Conservation (phyloP, 2,797 vertebrate genomes). For the Hypotaenidia philippensis region DNA sequence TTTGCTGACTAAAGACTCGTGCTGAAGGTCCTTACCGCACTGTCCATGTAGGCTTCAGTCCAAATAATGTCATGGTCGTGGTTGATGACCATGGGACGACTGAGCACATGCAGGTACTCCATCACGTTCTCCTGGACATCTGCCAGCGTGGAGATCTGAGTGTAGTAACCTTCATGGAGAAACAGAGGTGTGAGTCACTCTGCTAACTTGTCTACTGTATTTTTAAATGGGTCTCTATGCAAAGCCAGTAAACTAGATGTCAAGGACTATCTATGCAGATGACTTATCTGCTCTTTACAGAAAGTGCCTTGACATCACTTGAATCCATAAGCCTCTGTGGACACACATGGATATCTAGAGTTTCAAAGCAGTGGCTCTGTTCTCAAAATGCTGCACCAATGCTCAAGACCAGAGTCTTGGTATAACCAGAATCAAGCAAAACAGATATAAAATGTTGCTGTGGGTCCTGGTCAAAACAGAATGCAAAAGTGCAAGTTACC, state of each 20-base stretch:
- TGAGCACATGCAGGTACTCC: slow-evolving; percentile 97
- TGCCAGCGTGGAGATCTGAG: slow-evolving; percentile 93
- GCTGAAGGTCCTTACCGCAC: slow-evolving; percentile 83
- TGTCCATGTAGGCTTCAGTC: slow-evolving; percentile 98
- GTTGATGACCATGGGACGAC: slow-evolving; percentile 97
- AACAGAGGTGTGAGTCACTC: neutral
- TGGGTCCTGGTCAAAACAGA: neutral
- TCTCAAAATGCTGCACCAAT: neutral
- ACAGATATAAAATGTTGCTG: neutral
- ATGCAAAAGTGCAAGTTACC: neutral
- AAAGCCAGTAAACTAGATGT: neutral
- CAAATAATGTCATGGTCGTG: slow-evolving; percentile 96
- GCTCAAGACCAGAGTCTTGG: neutral
- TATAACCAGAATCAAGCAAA: neutral
- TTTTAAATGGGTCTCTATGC: accelerated
- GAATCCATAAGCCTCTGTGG: neutral
- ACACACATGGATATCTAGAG: neutral
- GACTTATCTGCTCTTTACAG: neutral
- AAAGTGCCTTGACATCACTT: neutral
- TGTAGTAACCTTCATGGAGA: slow-evolving; percentile 90
- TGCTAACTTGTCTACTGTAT: accelerated
- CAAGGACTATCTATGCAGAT: neutral
- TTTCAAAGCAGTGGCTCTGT: neutral
- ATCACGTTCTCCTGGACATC: slow-evolving; percentile 98
- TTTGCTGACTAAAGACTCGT: neutral